Percentiles rank a stretch among this genome's conserved stretches.
Conservation (phyloP, 2,797 vertebrate species). For the Chanos chanos region DNA sequence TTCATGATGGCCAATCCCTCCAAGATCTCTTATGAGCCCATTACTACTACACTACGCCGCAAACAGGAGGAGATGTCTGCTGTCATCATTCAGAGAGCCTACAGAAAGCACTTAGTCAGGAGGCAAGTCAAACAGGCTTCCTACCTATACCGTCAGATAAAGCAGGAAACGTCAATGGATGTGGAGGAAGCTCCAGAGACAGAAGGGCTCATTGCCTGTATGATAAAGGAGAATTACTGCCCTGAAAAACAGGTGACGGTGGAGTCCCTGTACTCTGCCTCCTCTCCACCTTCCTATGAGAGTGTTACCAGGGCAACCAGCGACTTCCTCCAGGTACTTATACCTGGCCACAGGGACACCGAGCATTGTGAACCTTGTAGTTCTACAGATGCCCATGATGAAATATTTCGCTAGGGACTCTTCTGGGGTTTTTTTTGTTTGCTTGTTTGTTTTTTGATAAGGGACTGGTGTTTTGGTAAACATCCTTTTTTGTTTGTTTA, state of each 20-base stretch:
- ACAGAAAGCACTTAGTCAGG: slow-evolving; percentile 83
- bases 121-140: slow-evolving; percentile 91
- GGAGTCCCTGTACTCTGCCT: slow-evolving; percentile 70
- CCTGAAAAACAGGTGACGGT: slow-evolving; percentile 52
- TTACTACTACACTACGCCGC: slow-evolving; percentile 89
- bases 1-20: slow-evolving; percentile 95
- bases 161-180: slow-evolving; percentile 67
- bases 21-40: slow-evolving; percentile 94
- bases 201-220: slow-evolving; percentile 86
- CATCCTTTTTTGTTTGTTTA: slow-evolving; percentile 15
- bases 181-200: slow-evolving; percentile 80
- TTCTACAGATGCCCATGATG: slow-evolving; percentile 75
- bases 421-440: background rate
- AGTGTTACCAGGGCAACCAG: slow-evolving; percentile 79
- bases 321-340: slow-evolving; percentile 67
- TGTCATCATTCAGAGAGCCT: slow-evolving; percentile 85
- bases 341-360: slow-evolving; percentile 69
- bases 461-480: slow-evolving; percentile 25
- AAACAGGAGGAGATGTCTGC: slow-evolving; percentile 93
- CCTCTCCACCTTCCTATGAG: slow-evolving; percentile 89
- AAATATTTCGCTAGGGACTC: slow-evolving; percentile 83
- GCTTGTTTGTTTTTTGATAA: slow-evolving; percentile 13
- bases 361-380: slow-evolving; percentile 66
- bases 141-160: slow-evolving; percentile 86
- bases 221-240: slow-evolving; percentile 83